Base-by-base conservation (phyloP, 2,797 vertebrate genomes). In the Coracias cyanogaster region DNA sequence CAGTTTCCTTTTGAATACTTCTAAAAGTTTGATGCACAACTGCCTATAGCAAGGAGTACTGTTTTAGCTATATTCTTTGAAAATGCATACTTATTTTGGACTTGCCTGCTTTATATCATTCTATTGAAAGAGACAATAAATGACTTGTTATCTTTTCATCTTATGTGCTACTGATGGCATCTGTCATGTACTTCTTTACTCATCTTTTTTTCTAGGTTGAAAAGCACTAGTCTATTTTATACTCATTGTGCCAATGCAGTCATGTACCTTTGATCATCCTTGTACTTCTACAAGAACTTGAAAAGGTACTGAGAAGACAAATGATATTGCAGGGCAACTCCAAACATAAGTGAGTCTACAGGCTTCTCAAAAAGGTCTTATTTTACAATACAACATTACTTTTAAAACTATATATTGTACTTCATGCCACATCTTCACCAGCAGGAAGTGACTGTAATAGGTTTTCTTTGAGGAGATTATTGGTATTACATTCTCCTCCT, bases 211-310 rank as follows among this genome's bases (percentile, higher is more conserved):
- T 18, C 19, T 10, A 72, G 39, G 20, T 17, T 90, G 70, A 82
- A 89, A 92, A 86, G 48, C 4, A 1, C 33, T 77, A 11, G 18
- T 69, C 70, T 93, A 10, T 92, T 84, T 76, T 76, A 58, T 3
- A 29, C 33, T 78, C 22, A 58, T 95, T 39, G 28, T 62, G 21
- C 41, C 7, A 9, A 51, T 65, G 24, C 26, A 57, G 49, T 58
- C 66, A 54, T 79, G n/a, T 70, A 31, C 29, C 73, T 96, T 96
- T 95, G 91, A 96, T 96, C 89, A 79, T 29, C 58, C 18, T 69
- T 69, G 31, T 28, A 33, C 62, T 89, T 72, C 77, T 65, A 39
- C 80, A 89, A 82, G 49, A 60, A 26, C 45, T 52, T 67, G 66
- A 67, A 88, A 84, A 88, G 21, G 4, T 60, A 21, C 61, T 57